Conservation (phyloP, 2,888 invertebrate species). For the Tenthredo distinguenda region DNA sequence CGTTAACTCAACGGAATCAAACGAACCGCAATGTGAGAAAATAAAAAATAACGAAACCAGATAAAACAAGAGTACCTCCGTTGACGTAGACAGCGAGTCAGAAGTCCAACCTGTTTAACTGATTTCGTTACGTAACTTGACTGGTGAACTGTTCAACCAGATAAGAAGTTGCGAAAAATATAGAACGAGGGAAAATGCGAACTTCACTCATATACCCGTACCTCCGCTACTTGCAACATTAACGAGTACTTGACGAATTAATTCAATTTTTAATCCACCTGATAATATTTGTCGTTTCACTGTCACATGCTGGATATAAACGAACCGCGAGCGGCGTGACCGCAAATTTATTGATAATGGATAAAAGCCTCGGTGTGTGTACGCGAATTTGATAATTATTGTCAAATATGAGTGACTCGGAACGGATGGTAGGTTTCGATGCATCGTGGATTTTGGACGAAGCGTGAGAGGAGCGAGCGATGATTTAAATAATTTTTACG, state of each 20-base stretch:
- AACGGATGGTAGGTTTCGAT: not conserved
- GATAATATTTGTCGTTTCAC: not conserved
- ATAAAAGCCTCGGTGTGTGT: not conserved
- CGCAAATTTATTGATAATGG: slow-evolving; percentile 15
- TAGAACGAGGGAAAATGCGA: not conserved
- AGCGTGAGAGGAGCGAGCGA: not conserved
- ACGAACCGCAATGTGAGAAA: not conserved
- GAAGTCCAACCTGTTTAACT: slow-evolving; percentile 12
- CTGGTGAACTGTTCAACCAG: not conserved
- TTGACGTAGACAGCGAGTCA: slow-evolving; percentile 13
- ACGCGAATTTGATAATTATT: not conserved
- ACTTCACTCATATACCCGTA: not conserved
- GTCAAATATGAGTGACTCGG: not conserved
- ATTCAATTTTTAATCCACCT: not conserved
- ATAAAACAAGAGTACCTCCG: not conserved
- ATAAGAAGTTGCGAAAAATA: not conserved
- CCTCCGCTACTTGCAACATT: not conserved
- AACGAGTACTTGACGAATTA: not conserved
- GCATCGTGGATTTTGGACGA: not conserved
- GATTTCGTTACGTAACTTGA: slow-evolving; percentile 30
- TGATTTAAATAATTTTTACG: not conserved
- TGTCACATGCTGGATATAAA: not conserved
- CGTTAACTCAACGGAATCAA: not conserved
- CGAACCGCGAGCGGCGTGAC: not conserved
- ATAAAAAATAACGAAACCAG: not conserved